phyloP scores from a whole-genome alignment of 2,797 vertebrate genomes.

The Scolopax rusticola region DNA sequence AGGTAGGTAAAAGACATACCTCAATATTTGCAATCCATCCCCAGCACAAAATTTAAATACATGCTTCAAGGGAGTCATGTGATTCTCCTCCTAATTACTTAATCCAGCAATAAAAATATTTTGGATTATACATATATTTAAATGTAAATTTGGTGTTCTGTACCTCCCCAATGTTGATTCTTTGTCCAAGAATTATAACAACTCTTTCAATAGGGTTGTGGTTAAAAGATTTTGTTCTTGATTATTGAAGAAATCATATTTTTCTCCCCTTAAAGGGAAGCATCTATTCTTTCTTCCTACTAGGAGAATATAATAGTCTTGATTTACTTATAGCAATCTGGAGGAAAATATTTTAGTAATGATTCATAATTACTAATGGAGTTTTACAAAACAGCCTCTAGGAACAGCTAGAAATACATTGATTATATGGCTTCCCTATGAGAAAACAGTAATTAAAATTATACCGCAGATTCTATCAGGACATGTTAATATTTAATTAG shows the following conservation, averaged over 20 bases:
- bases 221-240: neutral
- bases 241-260: neutral
- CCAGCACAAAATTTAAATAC: constrained; percentile 66
- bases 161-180: constrained; percentile 46
- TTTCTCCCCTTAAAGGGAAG: constrained; percentile 13
- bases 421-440: constrained; percentile 67
- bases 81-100: constrained; percentile 49
- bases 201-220: neutral
- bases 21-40: constrained; percentile 64
- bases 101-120: constrained; percentile 46
- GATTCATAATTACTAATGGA: constrained; percentile 49
- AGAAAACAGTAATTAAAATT: constrained; percentile 76
- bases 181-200: constrained; percentile 13
- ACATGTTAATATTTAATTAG: constrained; percentile 75
- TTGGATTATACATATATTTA: constrained; percentile 36
- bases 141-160: constrained; percentile 6
- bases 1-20: constrained; percentile 30
- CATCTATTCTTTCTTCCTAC: neutral
- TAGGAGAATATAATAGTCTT: constrained; percentile 23
- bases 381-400: constrained; percentile 56
- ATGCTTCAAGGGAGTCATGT: constrained; percentile 38
- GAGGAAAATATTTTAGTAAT: constrained; percentile 54
- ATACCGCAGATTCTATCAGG: constrained; percentile 70
- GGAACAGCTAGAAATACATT: constrained; percentile 68
- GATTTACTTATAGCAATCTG: constrained; percentile 59